A percentile compares a stretch with the other conserved stretches of the same genome.
Conservation (phyloP, 2,113 vertebrate genomes). For the Leptobrachium leishanense region DNA sequence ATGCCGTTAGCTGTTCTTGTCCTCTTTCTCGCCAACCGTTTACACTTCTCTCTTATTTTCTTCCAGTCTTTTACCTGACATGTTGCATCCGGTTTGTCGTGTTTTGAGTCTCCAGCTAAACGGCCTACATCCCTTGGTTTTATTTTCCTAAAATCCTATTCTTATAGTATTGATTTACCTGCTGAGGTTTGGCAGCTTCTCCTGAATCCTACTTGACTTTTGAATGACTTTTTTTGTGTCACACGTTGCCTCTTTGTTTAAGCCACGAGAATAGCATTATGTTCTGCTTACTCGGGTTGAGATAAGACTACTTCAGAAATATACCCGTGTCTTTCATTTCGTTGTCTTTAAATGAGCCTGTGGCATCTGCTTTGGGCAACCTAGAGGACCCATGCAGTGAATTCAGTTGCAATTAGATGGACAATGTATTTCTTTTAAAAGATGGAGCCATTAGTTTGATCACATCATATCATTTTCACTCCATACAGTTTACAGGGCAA, state of each 20-base stretch:
- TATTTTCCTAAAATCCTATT: slow-evolving; percentile 11
- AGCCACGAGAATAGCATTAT: slow-evolving; percentile 1
- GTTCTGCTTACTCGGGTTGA: slow-evolving; percentile 27
- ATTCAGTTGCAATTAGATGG: slow-evolving; percentile 38
- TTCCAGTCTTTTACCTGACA: background rate
- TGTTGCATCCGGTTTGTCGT: background rate
- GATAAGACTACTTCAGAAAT: slow-evolving; percentile 18
- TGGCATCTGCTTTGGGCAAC: slow-evolving; percentile 30
- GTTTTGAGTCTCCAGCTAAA: slow-evolving; percentile 7
- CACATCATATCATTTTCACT: too few species aligned
- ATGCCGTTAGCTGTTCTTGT: too few species aligned
- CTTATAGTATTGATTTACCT: slow-evolving; percentile 38
- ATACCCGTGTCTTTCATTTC: slow-evolving; percentile 38
- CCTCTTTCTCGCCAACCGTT: too few species aligned
- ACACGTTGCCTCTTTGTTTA: slow-evolving; percentile 25
- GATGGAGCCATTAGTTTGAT: slow-evolving; percentile 36
- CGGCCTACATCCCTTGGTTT: slow-evolving; percentile 24
- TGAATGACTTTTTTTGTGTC: slow-evolving; percentile 39
- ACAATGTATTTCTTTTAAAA: slow-evolving; percentile 35
- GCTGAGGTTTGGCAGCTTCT: slow-evolving; percentile 18
- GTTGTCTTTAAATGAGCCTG: slow-evolving; percentile 22
- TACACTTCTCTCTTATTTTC: too few species aligned
- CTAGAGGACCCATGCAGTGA: slow-evolving; percentile 7
- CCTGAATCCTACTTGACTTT: slow-evolving; percentile 32
- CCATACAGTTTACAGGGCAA: too few species aligned